These are phyloP conservation scores for Lutjanus argentimaculatus DNA, from an alignment of 2,797 vertebrate genomes.

Conservation along the genomic window DNA sequence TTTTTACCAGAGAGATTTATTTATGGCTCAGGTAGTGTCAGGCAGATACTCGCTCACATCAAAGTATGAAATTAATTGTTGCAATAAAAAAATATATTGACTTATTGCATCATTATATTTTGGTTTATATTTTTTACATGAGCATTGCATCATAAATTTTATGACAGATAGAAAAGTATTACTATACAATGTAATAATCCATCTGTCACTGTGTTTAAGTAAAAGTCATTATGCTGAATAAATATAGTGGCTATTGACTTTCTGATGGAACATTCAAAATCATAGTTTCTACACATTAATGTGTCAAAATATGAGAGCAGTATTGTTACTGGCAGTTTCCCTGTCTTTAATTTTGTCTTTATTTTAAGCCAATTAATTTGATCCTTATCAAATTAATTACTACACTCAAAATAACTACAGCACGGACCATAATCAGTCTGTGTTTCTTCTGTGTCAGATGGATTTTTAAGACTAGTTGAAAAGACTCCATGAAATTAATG, in stretches of 20 bases:
- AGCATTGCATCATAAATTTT: background rate
- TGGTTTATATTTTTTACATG: background rate
- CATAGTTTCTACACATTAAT: background rate
- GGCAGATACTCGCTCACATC: background rate
- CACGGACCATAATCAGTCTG: constrained; percentile 50
- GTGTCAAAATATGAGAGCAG: background rate
- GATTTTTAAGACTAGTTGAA: constrained; percentile 47
- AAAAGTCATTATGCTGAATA: background rate
- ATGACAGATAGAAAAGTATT: background rate
- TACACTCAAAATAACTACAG: constrained; percentile 69
- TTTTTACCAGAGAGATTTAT: background rate
- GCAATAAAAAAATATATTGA: background rate
- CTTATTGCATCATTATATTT: background rate
- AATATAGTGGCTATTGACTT: background rate
- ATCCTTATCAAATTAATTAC: constrained; percentile 75
- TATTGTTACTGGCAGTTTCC: constrained; percentile 39
- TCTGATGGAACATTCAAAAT: background rate
- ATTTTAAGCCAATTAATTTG: constrained; percentile 71
- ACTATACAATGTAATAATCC: background rate
- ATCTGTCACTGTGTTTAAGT: background rate
- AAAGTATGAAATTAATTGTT: background rate
- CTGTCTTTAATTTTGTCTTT: constrained; percentile 60
- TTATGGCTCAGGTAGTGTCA: background rate
- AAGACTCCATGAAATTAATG: constrained; percentile 50
- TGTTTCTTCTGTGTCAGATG: constrained; percentile 53